Conservation (phyloP, 2,113 vertebrate genomes). For the Lagenorhynchus albirostris region DNA sequence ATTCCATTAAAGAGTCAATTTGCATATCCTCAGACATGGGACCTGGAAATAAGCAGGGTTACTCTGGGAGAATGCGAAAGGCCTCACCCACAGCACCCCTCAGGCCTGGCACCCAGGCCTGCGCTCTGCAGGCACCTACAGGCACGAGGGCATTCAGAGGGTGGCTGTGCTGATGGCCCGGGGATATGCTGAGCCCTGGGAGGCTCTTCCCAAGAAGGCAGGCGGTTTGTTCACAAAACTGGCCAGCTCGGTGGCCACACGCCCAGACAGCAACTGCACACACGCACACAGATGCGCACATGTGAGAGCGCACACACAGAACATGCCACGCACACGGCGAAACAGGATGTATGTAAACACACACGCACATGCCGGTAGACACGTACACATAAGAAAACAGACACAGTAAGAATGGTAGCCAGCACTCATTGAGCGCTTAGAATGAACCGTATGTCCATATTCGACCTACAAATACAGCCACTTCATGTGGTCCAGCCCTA, state of each 20-base stretch:
- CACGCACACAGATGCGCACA: background rate
- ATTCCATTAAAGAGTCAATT: constrained; percentile 74
- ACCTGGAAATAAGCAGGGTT: constrained; percentile 44
- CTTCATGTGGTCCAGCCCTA: background rate
- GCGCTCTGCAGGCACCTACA: background rate
- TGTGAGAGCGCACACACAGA: background rate
- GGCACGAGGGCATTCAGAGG: background rate
- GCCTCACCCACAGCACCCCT: background rate
- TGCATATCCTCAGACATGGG: constrained; percentile 70
- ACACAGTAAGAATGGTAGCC: background rate
- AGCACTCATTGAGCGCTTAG: background rate
- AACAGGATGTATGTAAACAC: background rate
- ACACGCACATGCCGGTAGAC: background rate
- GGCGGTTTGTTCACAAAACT: background rate
- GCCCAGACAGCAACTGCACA: background rate
- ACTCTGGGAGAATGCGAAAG: background rate
- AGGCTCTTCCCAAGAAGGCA: background rate
- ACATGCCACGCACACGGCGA: background rate
- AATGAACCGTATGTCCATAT: background rate
- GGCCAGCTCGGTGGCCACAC: background rate
- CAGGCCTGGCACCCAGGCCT: background rate
- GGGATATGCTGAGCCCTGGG: background rate
- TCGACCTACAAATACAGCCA: constrained; percentile 24
- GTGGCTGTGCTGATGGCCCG: background rate
- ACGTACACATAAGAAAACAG: background rate